Conservation (phyloP, 2,888 invertebrate species). For the Lysandra bellargus region DNA sequence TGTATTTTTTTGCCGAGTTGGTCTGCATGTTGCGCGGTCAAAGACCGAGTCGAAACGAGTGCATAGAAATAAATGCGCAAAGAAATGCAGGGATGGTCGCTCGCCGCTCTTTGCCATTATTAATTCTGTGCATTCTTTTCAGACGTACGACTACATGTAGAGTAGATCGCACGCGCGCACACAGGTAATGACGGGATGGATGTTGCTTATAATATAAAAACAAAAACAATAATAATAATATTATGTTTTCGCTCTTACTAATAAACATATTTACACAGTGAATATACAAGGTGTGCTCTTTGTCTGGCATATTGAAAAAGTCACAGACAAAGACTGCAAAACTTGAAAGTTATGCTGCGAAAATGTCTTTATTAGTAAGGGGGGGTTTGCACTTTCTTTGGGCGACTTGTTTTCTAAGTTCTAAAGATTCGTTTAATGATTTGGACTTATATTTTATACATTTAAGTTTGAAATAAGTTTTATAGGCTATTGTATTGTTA, state of each 20-base stretch:
- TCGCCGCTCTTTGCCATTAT: constrained; percentile 66
- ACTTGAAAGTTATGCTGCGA: no score
- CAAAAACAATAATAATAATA: neutral
- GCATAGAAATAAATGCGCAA: constrained; percentile 76
- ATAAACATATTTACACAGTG: no score
- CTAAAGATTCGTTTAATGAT: neutral
- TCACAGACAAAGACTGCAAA: no score
- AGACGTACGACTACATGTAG: constrained; percentile 62
- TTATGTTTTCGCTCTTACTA: neutral
- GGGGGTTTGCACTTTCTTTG: neutral
- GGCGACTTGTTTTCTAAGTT: neutral
- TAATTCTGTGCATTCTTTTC: constrained; percentile 78
- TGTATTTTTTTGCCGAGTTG: constrained; percentile 74
- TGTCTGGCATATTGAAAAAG: no score
- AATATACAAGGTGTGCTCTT: no score
- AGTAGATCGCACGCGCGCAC: constrained; percentile 37
- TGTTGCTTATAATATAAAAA: neutral
- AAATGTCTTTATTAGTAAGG: no score
- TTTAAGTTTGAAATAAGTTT: no score
- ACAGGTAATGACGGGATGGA: constrained; percentile 36
- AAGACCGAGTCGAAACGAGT: constrained; percentile 75
- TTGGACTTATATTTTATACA: no score
- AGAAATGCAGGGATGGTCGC: constrained; percentile 68
- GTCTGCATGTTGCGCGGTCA: constrained; percentile 37
- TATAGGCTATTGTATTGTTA: no score